A percentile compares a stretch with the other conserved stretches of the same genome.
These are phyloP conservation scores for Meliscaeva auricollis DNA, from an alignment of 2,888 invertebrate species.

Conservation along the genomic window DNA sequence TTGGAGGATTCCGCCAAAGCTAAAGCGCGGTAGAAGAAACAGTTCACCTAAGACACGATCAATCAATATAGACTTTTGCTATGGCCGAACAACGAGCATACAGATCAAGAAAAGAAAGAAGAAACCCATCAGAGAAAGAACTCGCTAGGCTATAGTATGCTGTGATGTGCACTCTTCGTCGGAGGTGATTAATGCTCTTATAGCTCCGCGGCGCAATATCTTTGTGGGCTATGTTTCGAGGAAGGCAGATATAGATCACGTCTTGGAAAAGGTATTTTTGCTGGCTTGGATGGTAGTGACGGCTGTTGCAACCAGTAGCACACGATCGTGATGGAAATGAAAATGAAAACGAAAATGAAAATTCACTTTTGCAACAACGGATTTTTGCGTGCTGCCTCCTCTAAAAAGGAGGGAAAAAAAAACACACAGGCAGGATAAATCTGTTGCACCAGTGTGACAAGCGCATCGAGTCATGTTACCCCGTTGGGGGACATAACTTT, in stretches of 20 bases:
- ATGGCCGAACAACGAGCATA: slow-evolving; percentile 13
- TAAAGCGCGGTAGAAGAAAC: slow-evolving; percentile 64
- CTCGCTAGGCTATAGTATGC: neutral
- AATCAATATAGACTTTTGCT: slow-evolving; percentile 62
- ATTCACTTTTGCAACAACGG: slow-evolving; percentile 59
- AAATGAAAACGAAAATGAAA: slow-evolving; percentile 63
- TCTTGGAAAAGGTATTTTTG: slow-evolving; percentile 56
- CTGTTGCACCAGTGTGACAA: slow-evolving; percentile 53
- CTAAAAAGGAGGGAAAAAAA: slow-evolving; percentile 18
- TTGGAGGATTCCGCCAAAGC: slow-evolving; percentile 37
- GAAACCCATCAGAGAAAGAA: slow-evolving; percentile 47
- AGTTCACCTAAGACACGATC: slow-evolving; percentile 68
- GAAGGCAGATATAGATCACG: slow-evolving; percentile 70
- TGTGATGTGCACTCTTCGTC: slow-evolving; percentile 41
- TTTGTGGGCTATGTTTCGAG: slow-evolving; percentile 47
- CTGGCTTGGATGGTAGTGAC: slow-evolving; percentile 5
- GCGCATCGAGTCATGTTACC: slow-evolving; percentile 45
- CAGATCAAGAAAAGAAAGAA: slow-evolving; percentile 47
- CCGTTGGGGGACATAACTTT: slow-evolving; percentile 46
- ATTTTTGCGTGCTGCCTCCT: slow-evolving; percentile 52
- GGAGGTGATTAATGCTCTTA: slow-evolving; percentile 72
- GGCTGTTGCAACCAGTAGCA: slow-evolving; percentile 53
- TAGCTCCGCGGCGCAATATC: slow-evolving; percentile 27
- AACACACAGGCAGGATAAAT: slow-evolving; percentile 55
- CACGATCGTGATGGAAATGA: slow-evolving; percentile 66